Percentiles rank a stretch among this genome's conserved stretches.
phyloP scores from a whole-genome alignment of 2,113 vertebrate species.

The Ivindomyrus marchei region DNA sequence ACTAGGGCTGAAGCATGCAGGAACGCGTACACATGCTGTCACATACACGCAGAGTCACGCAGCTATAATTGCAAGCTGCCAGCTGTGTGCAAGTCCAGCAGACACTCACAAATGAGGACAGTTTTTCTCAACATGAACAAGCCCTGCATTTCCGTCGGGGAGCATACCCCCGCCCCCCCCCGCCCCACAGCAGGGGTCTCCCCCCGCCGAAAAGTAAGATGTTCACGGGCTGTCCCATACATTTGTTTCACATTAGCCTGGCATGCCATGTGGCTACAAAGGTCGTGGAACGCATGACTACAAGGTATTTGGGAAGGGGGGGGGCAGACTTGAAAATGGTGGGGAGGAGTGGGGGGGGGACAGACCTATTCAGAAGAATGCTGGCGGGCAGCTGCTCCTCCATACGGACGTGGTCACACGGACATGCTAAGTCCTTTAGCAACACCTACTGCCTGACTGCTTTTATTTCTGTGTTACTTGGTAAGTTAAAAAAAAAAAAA shows the following conservation, averaged over 20 bases:
- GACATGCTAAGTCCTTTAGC: not conserved
- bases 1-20: not conserved
- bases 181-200: not conserved
- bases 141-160: not conserved
- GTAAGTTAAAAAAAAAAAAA: constrained; percentile 22
- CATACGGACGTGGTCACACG: not conserved
- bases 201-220: constrained; percentile 15
- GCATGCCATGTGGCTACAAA: constrained; percentile 16
- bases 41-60: constrained; percentile 9
- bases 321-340: too few species aligned
- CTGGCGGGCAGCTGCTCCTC: not conserved
- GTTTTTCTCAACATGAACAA: not conserved
- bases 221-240: constrained; percentile 1
- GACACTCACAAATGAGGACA: not conserved
- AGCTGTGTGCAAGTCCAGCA: not conserved
- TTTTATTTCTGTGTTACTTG: constrained; percentile 34
- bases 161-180: not conserved
- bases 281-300: constrained; percentile 27
- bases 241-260: constrained; percentile 34
- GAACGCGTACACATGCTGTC: not conserved
- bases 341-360: not conserved
- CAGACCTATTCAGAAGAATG: constrained; percentile 7
- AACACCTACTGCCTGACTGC: constrained; percentile 29
- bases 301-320: not conserved
- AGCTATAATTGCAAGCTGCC: not conserved